A percentile compares a stretch with the other conserved stretches of the same genome.
phyloP scores from a whole-genome alignment of 2,113 vertebrate species.

The Rhynchomys soricoides region DNA sequence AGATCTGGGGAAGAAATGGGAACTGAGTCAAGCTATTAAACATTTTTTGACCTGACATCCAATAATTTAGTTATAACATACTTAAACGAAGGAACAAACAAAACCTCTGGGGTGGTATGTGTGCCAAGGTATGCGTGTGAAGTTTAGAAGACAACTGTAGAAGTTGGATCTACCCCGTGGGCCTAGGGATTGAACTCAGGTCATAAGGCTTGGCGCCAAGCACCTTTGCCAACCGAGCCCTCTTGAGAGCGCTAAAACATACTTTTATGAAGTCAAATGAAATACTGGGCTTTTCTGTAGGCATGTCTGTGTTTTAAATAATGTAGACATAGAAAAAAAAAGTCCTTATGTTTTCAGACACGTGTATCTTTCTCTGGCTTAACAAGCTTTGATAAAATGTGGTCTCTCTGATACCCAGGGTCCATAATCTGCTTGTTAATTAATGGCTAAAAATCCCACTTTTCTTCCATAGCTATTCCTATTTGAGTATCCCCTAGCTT shows the following conservation, averaged over 20 bases:
- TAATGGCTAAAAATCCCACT: not conserved
- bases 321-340: not conserved
- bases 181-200: not conserved
- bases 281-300: not conserved
- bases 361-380: not conserved
- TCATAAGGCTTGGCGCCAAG: not conserved
- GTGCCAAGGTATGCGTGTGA: not conserved
- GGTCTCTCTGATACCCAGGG: not conserved
- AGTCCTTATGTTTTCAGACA: not conserved
- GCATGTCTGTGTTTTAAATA: not conserved
- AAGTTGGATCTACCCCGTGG: not conserved
- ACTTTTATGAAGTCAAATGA: not conserved
- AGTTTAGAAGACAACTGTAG: not conserved
- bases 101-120: not conserved
- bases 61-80: not conserved
- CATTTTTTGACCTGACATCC: not conserved
- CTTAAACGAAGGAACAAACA: not conserved
- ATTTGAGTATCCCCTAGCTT: not conserved
- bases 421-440: not conserved
- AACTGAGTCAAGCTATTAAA: not conserved
- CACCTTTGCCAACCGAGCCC: not conserved
- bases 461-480: too few species aligned
- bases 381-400: not conserved
- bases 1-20: accelerated
- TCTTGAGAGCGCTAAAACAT: too few species aligned